Conservation (phyloP, 2,797 vertebrate genomes). For the Agapornis canus region DNA sequence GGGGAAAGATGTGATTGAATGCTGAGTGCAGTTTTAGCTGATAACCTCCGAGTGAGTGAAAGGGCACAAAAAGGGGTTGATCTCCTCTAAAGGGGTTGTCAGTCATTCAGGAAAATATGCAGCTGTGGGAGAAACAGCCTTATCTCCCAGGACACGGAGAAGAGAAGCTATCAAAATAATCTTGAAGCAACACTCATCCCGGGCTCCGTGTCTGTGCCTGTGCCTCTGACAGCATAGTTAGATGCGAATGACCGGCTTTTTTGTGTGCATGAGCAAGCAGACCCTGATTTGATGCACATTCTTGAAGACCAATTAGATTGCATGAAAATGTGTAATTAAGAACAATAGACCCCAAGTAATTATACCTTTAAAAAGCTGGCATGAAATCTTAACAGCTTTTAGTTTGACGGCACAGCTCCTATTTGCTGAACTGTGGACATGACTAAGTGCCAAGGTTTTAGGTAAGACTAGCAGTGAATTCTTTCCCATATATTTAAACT, state of each 20-base stretch:
- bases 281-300: not conserved
- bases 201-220: not conserved
- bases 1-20: constrained; percentile 73
- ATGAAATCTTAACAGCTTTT: not conserved
- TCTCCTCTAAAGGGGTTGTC: constrained; percentile 65
- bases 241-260: not conserved
- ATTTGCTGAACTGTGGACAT: not conserved
- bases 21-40: constrained; percentile 67
- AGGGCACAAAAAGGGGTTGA: constrained; percentile 64
- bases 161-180: constrained; percentile 66
- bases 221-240: constrained; percentile 44
- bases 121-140: constrained; percentile 59
- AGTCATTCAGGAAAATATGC: constrained; percentile 58
- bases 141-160: constrained; percentile 66
- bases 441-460: not conserved
- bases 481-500: not conserved
- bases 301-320: constrained; percentile 9
- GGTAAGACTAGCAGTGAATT: not conserved
- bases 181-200: constrained; percentile 23
- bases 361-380: not conserved
- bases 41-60: constrained; percentile 67
- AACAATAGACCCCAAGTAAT: not conserved
- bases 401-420: not conserved
- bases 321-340: constrained; percentile 12
- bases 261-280: not conserved